Evolutionary conservation across 2,797 vertebrate genomes (phyloP).

Genomic region (Siniperca undulata): DNA sequence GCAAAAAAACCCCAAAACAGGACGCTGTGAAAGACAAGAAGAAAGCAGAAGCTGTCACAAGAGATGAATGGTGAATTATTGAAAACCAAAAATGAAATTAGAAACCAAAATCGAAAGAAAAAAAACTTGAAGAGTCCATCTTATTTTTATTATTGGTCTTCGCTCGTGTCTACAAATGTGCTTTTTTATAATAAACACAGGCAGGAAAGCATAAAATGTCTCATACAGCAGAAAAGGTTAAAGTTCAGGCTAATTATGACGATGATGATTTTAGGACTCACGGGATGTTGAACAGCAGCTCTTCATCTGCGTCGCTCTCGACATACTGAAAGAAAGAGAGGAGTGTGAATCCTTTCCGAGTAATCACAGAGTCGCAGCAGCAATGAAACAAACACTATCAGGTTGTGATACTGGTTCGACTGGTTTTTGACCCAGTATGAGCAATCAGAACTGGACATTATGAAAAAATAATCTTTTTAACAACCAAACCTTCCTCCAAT

Average conservation of each 20-base stretch:
- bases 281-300: slow-evolving; percentile 98
- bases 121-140: neutral
- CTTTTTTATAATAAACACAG: neutral
- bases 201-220: neutral
- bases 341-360: neutral
- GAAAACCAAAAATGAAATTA: slow-evolving; percentile 25
- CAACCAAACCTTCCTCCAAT: neutral
- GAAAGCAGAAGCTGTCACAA: neutral
- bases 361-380: neutral
- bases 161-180: neutral
- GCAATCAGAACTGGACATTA: neutral
- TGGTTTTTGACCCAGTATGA: neutral
- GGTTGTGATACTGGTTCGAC: neutral
- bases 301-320: slow-evolving; percentile 96
- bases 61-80: neutral
- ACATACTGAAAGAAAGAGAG: slow-evolving; percentile 87
- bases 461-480: neutral
- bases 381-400: neutral
- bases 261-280: slow-evolving; percentile 80
- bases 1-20: neutral
- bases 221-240: neutral
- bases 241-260: neutral
- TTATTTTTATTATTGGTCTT: neutral
- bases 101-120: neutral
- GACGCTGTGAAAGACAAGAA: slow-evolving; percentile 15